These are phyloP conservation scores for Chrysotoxum bicinctum DNA, from an alignment of 2,888 invertebrate species.

Conservation along the genomic window DNA sequence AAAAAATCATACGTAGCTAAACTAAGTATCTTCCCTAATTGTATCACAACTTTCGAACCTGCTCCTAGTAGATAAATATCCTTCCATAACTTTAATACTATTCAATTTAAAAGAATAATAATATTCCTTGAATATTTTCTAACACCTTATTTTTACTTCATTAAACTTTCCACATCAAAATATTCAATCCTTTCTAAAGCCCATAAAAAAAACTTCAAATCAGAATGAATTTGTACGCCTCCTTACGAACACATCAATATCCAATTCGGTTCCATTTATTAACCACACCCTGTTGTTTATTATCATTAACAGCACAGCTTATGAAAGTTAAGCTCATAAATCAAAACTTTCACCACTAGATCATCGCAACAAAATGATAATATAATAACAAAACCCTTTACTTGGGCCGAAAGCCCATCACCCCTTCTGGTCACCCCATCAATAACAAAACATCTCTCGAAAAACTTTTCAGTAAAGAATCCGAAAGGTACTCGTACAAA, in stretches of 20 bases:
- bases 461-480: neutral
- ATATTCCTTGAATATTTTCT: neutral
- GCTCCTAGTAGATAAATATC: too few relatives aligned
- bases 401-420: neutral
- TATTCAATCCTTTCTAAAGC: neutral
- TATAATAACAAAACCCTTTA: slow-evolving; percentile 43
- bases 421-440: slow-evolving; percentile 1
- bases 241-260: slow-evolving; percentile 22
- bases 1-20: too few relatives aligned
- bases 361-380: slow-evolving; percentile 36
- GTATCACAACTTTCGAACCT: too few relatives aligned
- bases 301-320: slow-evolving; percentile 18
- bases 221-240: neutral
- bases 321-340: slow-evolving; percentile 47
- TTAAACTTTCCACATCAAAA: neutral
- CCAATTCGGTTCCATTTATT: slow-evolving; percentile 23
- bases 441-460: slow-evolving; percentile 5
- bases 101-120: too few relatives aligned
- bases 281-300: slow-evolving; percentile 9
- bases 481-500: neutral
- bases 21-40: too few relatives aligned
- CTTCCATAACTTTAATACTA: too few relatives aligned
- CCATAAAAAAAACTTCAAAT: neutral
- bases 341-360: slow-evolving; percentile 55
- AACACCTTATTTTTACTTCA: neutral